These are phyloP conservation scores for Eupeodes latifasciatus DNA, from an alignment of 2,888 invertebrate species.

Conservation along the genomic window DNA sequence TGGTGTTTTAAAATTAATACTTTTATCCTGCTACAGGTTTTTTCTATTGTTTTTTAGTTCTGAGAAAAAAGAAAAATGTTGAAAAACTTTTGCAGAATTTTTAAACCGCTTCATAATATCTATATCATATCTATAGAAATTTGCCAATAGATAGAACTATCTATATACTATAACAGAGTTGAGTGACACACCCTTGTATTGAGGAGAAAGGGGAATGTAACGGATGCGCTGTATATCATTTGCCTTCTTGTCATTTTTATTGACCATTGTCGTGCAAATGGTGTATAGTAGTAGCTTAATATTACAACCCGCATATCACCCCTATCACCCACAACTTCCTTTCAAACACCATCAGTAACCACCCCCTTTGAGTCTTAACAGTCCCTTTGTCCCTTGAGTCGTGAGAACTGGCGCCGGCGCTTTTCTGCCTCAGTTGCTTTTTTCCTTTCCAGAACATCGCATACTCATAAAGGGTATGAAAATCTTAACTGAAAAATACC, in stretches of 20 bases:
- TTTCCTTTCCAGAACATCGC: slow-evolving; percentile 11
- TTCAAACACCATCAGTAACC: not conserved
- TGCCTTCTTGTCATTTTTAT: slow-evolving; percentile 70
- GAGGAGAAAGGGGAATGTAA: slow-evolving; percentile 11
- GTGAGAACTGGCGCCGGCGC: slow-evolving; percentile 61
- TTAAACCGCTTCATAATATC: not conserved
- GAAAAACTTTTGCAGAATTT: slow-evolving; percentile 5
- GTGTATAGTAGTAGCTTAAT: slow-evolving; percentile 17
- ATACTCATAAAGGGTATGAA: slow-evolving; percentile 15
- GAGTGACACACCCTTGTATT: slow-evolving; percentile 58
- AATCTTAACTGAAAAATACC: slow-evolving; percentile 36
- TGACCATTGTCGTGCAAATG: slow-evolving; percentile 69
- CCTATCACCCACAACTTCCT: not conserved
- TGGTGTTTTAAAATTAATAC: slow-evolving; percentile 18
- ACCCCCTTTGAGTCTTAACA: not conserved
- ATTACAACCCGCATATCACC: not conserved
- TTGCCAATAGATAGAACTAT: not conserved
- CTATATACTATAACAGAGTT: slow-evolving; percentile 9
- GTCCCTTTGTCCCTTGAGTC: not conserved
- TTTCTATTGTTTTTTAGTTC: not conserved
- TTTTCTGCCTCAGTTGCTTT: slow-evolving; percentile 40
- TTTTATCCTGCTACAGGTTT: not conserved
- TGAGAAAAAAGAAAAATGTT: not conserved
- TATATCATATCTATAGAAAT: not conserved
- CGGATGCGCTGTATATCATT: slow-evolving; percentile 68